Evolutionary conservation across 2,888 invertebrate genomes (phyloP).

Genomic region (Drosophila flavopinicola): DNA sequence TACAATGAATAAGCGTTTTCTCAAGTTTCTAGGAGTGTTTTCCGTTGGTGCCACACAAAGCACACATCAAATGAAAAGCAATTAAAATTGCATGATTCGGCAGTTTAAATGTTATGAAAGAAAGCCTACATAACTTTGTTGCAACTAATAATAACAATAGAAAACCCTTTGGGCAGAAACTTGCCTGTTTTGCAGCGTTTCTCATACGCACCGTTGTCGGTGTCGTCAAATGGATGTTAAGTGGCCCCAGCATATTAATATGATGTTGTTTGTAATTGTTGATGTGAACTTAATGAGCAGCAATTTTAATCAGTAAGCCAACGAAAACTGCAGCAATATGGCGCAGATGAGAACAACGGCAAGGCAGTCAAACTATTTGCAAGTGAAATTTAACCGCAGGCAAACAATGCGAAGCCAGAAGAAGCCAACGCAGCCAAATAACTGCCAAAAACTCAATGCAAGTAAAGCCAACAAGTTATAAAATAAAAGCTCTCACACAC

Average conservation of each 20-base stretch:
- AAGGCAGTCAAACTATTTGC: conserved; percentile 51
- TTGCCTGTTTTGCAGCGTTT: not conserved
- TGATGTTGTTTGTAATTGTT: conserved; percentile 7
- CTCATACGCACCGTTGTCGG: conserved; percentile 28
- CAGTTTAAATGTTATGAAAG: conserved; percentile 31
- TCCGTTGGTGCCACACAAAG: conserved; percentile 16
- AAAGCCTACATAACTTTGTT: not conserved
- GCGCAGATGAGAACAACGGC: conserved; percentile 8
- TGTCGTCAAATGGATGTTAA: conserved; percentile 13
- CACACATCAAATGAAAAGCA: conserved; percentile 60
- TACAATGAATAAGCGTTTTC: conserved; percentile 69
- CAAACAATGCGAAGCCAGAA: conserved; percentile 13
- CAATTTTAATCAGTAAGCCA: conserved; percentile 11
- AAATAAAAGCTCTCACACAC: conserved; percentile 44
- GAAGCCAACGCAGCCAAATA: conserved; percentile 27
- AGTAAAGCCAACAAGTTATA: conserved; percentile 64
- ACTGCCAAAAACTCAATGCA: conserved; percentile 50
- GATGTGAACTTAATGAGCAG: conserved; percentile 6
- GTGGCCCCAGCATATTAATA: not conserved
- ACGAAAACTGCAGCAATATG: conserved; percentile 19
- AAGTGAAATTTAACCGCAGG: conserved; percentile 51
- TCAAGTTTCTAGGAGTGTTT: conserved; percentile 36
- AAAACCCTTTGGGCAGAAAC: not conserved
- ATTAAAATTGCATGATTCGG: conserved; percentile 69
- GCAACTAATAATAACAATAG: not conserved